Percentiles rank a stretch among this genome's conserved stretches.
phyloP scores from a whole-genome alignment of 2,797 vertebrate genomes.

The Mormyrus proboscirostris region DNA sequence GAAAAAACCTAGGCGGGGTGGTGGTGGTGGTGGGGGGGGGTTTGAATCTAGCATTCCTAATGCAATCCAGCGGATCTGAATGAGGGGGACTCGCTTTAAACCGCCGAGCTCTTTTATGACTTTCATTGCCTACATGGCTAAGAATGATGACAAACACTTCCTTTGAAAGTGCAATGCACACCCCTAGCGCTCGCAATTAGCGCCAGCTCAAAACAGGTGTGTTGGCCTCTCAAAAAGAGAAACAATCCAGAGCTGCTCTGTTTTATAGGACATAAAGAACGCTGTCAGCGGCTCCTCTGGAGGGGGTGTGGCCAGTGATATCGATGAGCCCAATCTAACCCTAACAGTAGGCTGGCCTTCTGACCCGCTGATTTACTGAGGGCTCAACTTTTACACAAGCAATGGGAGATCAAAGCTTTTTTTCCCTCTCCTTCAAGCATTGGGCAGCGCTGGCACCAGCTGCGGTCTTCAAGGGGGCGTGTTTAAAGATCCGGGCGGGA shows the following conservation, averaged over 20 bases:
- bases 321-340: slow-evolving; percentile 14
- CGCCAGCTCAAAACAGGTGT: slow-evolving; percentile 9
- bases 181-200: background rate
- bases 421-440: background rate
- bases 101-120: background rate
- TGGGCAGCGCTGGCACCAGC: background rate
- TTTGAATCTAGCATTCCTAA: background rate
- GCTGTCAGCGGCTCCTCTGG: background rate
- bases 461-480: background rate
- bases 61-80: background rate
- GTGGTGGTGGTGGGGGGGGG: background rate
- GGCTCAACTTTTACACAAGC: slow-evolving; percentile 23
- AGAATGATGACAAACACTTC: slow-evolving; percentile 6
- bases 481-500: slow-evolving; percentile 15
- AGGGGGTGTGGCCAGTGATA: slow-evolving; percentile 7
- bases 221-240: background rate
- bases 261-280: background rate
- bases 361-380: slow-evolving; percentile 20
- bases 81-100: background rate
- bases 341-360: background rate
- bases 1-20: background rate
- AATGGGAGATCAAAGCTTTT: slow-evolving; percentile 14
- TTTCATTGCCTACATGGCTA: background rate
- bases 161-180: background rate
- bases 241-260: background rate